phyloP scores from a whole-genome alignment of 2,888 invertebrate genomes.

The Morpho achilles region DNA sequence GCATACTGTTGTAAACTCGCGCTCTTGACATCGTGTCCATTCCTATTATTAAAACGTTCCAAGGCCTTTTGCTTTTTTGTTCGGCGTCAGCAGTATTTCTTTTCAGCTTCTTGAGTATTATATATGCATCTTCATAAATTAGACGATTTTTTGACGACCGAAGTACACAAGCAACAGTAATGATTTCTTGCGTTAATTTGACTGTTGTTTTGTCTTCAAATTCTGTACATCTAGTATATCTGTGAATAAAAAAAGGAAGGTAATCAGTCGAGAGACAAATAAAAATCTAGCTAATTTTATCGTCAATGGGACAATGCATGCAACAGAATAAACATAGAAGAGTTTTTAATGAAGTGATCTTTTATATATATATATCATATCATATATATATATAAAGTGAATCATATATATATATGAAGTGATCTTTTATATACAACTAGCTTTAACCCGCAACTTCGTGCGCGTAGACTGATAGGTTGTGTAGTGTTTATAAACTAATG shows the following conservation, averaged over 20 bases:
- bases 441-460: too few species aligned
- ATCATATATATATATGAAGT: too few species aligned
- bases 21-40: conserved; percentile 90
- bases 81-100: neutral
- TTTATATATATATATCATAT: too few species aligned
- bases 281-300: too few species aligned
- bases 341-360: too few species aligned
- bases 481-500: too few species aligned
- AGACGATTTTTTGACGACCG: conserved; percentile 11
- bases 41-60: conserved; percentile 86
- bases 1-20: conserved; percentile 87
- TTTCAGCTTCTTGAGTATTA: conserved; percentile 38
- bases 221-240: conserved; percentile 38
- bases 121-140: conserved; percentile 47
- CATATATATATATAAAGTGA: too few species aligned
- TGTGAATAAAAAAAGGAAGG: conserved; percentile 33
- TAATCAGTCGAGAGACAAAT: too few species aligned
- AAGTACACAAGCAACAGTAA: conserved; percentile 41
- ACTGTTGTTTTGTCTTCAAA: conserved; percentile 39
- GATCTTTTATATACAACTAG: too few species aligned
- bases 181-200: conserved; percentile 39
- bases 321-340: too few species aligned
- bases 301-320: too few species aligned
- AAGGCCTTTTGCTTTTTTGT: conserved; percentile 24
- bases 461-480: too few species aligned